These are phyloP conservation scores for Tenthredo livida DNA, from an alignment of 2,888 invertebrate genomes.

Conservation along the genomic window DNA sequence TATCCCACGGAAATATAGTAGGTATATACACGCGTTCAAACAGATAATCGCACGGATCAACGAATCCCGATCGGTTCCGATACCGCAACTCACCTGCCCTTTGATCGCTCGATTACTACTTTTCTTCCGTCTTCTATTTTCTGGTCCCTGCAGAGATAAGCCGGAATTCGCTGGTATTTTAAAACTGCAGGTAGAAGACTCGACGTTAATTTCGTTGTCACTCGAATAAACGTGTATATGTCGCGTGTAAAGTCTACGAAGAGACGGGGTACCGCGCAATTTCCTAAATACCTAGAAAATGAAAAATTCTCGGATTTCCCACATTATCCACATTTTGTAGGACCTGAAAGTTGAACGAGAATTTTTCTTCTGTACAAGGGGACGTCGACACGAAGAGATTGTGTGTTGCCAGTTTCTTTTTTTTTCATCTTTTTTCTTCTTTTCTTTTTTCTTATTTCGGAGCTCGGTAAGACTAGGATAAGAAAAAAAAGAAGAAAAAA, in stretches of 20 bases:
- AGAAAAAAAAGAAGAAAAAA: background rate
- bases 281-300: background rate
- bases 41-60: background rate
- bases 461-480: background rate
- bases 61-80: background rate
- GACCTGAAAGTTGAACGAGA: background rate
- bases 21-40: background rate
- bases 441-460: background rate
- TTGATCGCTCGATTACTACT: background rate
- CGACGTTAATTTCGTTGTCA: background rate
- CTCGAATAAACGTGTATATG: background rate
- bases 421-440: background rate
- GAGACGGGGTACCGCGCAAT: background rate
- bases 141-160: background rate
- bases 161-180: background rate
- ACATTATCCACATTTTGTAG: background rate
- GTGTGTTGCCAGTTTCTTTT: background rate
- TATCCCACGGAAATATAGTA: background rate
- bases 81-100: constrained; percentile 10
- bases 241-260: background rate
- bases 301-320: background rate
- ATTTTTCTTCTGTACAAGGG: background rate
- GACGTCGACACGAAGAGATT: background rate
- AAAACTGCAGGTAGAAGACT: background rate
- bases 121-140: background rate